Evolutionary conservation across 2,113 vertebrate genomes (phyloP).

Genomic region (Conger conger): DNA sequence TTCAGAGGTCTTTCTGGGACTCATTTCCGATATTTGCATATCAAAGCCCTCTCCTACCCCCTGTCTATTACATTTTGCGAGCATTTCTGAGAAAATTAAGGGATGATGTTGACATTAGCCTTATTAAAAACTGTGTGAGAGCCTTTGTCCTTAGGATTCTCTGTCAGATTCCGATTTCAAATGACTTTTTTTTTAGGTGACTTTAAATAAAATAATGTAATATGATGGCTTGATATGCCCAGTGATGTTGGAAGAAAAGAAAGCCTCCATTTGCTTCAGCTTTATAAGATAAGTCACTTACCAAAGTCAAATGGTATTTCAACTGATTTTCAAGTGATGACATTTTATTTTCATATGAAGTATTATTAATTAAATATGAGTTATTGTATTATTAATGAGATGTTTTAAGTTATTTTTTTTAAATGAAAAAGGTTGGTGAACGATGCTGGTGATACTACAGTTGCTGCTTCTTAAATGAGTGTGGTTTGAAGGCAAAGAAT

Average conservation of each 20-base stretch:
- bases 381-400: too few relatives aligned
- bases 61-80: background rate
- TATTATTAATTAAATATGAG: too few relatives aligned
- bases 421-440: background rate
- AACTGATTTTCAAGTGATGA: background rate
- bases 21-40: background rate
- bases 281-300: background rate
- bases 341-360: too few relatives aligned
- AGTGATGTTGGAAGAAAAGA: background rate
- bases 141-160: background rate
- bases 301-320: background rate
- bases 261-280: background rate
- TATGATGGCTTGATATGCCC: background rate
- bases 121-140: conserved; percentile 1
- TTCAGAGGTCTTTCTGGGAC: background rate
- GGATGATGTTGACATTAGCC: background rate
- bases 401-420: background rate
- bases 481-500: background rate
- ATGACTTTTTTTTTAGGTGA: background rate
- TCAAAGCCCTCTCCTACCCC: background rate
- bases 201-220: background rate
- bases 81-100: background rate
- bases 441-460: background rate
- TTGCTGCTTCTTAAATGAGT: background rate
- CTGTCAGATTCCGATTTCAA: background rate